Percentiles rank a stretch among this genome's conserved stretches.
These are phyloP conservation scores for Oligia strigilis DNA, from an alignment of 2,888 invertebrate species.

Conservation along the genomic window DNA sequence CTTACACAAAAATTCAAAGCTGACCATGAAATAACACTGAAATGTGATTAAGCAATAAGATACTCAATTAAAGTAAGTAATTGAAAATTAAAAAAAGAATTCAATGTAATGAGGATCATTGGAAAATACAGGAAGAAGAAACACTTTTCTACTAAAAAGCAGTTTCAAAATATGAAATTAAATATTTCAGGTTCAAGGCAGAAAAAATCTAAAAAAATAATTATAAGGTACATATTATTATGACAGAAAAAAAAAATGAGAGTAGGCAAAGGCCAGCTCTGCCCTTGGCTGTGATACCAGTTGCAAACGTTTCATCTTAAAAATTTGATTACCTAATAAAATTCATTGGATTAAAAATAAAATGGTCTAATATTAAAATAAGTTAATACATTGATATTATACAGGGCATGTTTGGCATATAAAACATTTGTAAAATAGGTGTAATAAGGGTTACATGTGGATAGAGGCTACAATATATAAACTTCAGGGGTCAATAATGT, in stretches of 20 bases:
- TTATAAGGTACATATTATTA: not conserved
- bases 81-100: constrained; percentile 48
- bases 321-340: constrained; percentile 12
- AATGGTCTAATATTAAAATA: constrained; percentile 68
- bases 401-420: constrained; percentile 78
- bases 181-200: constrained; percentile 54
- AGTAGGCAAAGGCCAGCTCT: constrained; percentile 70
- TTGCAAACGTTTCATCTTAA: constrained; percentile 40
- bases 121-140: constrained; percentile 73
- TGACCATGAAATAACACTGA: constrained; percentile 61
- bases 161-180: constrained; percentile 73
- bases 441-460: constrained; percentile 42
- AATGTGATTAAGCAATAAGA: constrained; percentile 51
- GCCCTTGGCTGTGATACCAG: constrained; percentile 53
- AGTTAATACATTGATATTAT: constrained; percentile 67
- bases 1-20: constrained; percentile 61
- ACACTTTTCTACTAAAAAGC: constrained; percentile 83
- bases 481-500: constrained; percentile 76
- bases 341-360: constrained; percentile 49
- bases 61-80: constrained; percentile 52
- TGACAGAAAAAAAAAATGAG: constrained; percentile 50
- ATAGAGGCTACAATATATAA: constrained; percentile 65
- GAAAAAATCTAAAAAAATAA: constrained; percentile 52
- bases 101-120: constrained; percentile 47
- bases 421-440: constrained; percentile 81